Base-by-base conservation (phyloP, 2,797 vertebrate species). In the Semotilus atromaculatus region DNA sequence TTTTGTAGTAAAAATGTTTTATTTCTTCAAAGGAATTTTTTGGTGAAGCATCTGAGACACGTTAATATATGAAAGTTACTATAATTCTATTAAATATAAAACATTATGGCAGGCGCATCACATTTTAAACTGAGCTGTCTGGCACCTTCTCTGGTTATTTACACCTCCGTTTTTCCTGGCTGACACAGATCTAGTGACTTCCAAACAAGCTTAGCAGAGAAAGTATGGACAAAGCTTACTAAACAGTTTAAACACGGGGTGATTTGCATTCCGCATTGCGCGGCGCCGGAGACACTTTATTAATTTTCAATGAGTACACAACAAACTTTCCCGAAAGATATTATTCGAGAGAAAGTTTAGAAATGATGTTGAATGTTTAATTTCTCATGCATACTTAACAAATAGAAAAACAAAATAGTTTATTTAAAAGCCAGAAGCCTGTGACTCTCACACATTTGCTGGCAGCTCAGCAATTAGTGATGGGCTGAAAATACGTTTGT, bases 281-380 rank as follows among this genome's bases (percentile, higher is more conserved):
- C 43, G 23, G 5, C 13, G 34, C 53, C 23, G 2, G 72, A 83
- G 75, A 68, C 66, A 64, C 53, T 73, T 62, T 29, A 84, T 73
- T 64, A 38, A 86, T 86, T 84, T 86, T 76, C 72, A 34, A 85
- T 79, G 80, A 71, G 53, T 48, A 58, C 77, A 38, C 31, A 84
- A 71, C 51, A 62, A 55, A 77, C 60, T 75, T 83, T 60, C 34
- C 70, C 0, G 60, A 80, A 80, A 82, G 4, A 75, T 11, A 55
- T 45, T 82, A n/a, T 73, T n/a, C 34, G 6, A 81, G 36, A 85
- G n/a, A 64, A 34, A 26, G n/a, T 85, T 76, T 26, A 34, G 60
- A 51, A 73, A 82, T 29, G 7, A 48, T 34, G 29, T 68, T 79
- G 78, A 67, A 85, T 62, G 60, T 85, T 58, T 68, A 31, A 68